Base-by-base conservation (phyloP, 2,797 vertebrate genomes). In the Bradypodion pumilum region DNA sequence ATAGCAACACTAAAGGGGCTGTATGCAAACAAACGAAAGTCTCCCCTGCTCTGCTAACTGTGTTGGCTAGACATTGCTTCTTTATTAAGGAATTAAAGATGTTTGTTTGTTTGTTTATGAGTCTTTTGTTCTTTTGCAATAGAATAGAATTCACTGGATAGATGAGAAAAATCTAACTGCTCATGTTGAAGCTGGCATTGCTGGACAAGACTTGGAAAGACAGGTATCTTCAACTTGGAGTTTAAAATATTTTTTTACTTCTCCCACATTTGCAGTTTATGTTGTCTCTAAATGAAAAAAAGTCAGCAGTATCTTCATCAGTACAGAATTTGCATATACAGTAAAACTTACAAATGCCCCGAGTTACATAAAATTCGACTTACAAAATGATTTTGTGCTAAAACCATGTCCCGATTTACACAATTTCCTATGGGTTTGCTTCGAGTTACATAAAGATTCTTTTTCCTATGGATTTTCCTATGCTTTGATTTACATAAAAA, bases 71-170 rank as follows among this genome's bases (percentile, higher is more conserved):
- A 69, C 37, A 15, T 32, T 37, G 8, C 42, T 70, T 29, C 8
- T 69, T 81, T 81, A 27, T 37, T 62, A 49, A 80, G 66, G 23
- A 66, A 62, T 44, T 74, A 15, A 62, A 72, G n/a, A 16, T 42
- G 15, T 23, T 35, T 16, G 8, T 81, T 81, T n/a, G n/a, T n/a
- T n/a, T n/a, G n/a, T n/a, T 72, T 59, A 70, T n/a, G 35, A 81
- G 7, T 81, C n/a, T 76, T 74, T 81, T 78, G 59, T 87, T 59
- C 70, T 35, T 94, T 91, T 88, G 86, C 70, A 89, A 95, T 94
- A 99, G 99, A 99, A 98, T 93, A 97, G 97, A 87, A 99, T 99
- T 93, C 95, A 99, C 74, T 99, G 99, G 99, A 96, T 99, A 86
- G 98, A 99, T 91, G 98, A 99, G 95, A 99, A 98, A 91, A 99